Evolutionary conservation across 2,797 vertebrate species (phyloP), one percentile per base, ranked within the genome.

Genomic region (Lerista edwardsae): DNA sequence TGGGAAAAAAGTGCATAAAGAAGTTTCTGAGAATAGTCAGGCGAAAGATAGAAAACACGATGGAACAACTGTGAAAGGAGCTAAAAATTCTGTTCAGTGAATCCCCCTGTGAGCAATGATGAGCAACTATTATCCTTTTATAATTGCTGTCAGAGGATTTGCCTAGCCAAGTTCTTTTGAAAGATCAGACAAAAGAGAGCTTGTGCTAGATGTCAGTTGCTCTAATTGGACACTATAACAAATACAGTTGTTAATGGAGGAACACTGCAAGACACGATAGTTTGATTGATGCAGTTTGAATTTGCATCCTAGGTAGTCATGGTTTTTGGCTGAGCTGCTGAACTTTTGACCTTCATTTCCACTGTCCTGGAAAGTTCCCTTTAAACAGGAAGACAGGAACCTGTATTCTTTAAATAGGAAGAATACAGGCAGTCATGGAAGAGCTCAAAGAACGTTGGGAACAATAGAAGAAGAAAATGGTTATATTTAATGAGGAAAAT

Each of bases 121-220:
- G 61, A 51, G 61, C 47, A 55, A 67, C 44, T 75, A 75, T 67
- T 83, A 64, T 75, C 62, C 34, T 83, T 55, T 83, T 67, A 65
- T 82, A 82, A 67, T 67, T 83, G 73, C 44, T 75, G 34, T 83
- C 62, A 39, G 27, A 83, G 73, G 36, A 67, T 39, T 55, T 75
- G 72, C 62, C 73, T 75, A 62, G 23, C 61, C 44, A 81, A 44
- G 68, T 61, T 81, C 55, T 83, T 83, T 67, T 59, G 29, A 83
- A 76, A 55, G 62, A 23, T 39, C 51, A 75, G 25, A 55, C 44
- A 57, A 61, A 67, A 68, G 51, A 31, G 65, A 59, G 19, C 12
- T 68, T 83, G 81, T 64, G 69, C 29, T 47, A 25, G 55, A n/a
- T 67, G 74, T 76, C 73, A 76, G 47, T 76, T 83, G n/a, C 34